Evolutionary conservation across 2,888 invertebrate species (phyloP).

Genomic region (Disparrhopalites patrizii): DNA sequence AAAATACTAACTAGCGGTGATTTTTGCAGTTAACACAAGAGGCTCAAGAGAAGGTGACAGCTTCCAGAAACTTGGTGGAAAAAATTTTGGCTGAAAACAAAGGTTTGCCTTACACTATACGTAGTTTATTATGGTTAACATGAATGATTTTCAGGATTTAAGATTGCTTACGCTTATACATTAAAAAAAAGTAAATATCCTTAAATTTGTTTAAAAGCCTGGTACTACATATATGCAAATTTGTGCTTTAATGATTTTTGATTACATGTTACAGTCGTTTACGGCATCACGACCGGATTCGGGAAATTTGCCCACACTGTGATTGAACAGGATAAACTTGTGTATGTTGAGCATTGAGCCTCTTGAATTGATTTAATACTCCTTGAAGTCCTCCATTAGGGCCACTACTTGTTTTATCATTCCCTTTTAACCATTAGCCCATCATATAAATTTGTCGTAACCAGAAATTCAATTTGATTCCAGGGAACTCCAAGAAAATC

Average conservation of each 20-base stretch:
- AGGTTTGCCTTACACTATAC: constrained; percentile 52
- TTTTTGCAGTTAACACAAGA: constrained; percentile 56
- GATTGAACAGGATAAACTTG: constrained; percentile 58
- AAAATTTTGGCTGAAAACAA: constrained; percentile 59
- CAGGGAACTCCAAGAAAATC: constrained; percentile 61
- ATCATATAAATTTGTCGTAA: too few species aligned
- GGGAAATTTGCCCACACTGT: constrained; percentile 62
- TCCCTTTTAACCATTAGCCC: too few species aligned
- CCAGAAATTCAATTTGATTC: too few species aligned
- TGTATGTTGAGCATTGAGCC: constrained; percentile 52
- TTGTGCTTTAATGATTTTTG: too few species aligned
- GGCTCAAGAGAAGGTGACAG: constrained; percentile 56
- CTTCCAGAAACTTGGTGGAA: constrained; percentile 58
- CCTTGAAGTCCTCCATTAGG: background rate
- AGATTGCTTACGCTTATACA: too few species aligned
- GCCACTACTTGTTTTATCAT: background rate
- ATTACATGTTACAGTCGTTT: constrained; percentile 57
- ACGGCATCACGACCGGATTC: constrained; percentile 64
- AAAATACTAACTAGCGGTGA: too few species aligned
- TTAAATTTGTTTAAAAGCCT: too few species aligned
- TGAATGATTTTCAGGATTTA: too few species aligned
- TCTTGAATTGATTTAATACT: background rate
- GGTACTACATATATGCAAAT: too few species aligned
- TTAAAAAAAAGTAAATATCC: too few species aligned
- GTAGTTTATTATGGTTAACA: too few species aligned